phyloP scores from a whole-genome alignment of 2,888 invertebrate species.

The Emmelina monodactyla region DNA sequence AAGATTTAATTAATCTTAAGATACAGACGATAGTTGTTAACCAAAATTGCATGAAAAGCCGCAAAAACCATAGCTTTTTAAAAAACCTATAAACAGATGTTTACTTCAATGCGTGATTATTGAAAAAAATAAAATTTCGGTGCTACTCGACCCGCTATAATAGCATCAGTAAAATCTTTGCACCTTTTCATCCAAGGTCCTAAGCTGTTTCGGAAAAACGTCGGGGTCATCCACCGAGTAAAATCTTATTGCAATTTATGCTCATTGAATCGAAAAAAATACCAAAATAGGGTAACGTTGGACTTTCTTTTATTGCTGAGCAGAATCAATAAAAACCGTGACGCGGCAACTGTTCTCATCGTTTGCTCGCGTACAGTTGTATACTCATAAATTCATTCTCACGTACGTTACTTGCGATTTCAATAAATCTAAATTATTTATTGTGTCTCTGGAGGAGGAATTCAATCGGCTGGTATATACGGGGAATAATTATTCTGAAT shows the following conservation, averaged over 20 bases:
- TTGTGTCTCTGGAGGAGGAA: constrained; percentile 31
- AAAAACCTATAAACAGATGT: too few species aligned
- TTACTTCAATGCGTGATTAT: too few species aligned
- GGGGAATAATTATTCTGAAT: constrained; percentile 52
- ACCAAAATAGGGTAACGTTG: constrained; percentile 46
- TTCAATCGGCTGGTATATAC: constrained; percentile 34
- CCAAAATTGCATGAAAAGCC: too few species aligned
- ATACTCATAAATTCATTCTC: constrained; percentile 16
- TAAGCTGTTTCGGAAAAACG: constrained; percentile 39
- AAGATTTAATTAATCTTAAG: too few species aligned
- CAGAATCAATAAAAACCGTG: constrained; percentile 54
- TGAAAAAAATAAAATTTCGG: constrained; percentile 47
- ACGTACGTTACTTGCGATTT: too few species aligned
- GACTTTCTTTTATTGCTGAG: constrained; percentile 58
- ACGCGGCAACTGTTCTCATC: constrained; percentile 32
- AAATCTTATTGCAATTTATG: constrained; percentile 65
- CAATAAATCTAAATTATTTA: constrained; percentile 17
- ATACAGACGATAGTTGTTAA: too few species aligned
- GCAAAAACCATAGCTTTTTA: too few species aligned
- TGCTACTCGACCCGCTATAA: constrained; percentile 33
- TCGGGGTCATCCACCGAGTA: constrained; percentile 45
- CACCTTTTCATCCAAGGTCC: constrained; percentile 42
- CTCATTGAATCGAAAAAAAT: constrained; percentile 59
- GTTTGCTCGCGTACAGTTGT: too few species aligned
- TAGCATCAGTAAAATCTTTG: constrained; percentile 46